A percentile compares a stretch with the other conserved stretches of the same genome.
These are phyloP conservation scores for Parnassius mnemosyne DNA, from an alignment of 2,888 invertebrate species.

Conservation along the genomic window DNA sequence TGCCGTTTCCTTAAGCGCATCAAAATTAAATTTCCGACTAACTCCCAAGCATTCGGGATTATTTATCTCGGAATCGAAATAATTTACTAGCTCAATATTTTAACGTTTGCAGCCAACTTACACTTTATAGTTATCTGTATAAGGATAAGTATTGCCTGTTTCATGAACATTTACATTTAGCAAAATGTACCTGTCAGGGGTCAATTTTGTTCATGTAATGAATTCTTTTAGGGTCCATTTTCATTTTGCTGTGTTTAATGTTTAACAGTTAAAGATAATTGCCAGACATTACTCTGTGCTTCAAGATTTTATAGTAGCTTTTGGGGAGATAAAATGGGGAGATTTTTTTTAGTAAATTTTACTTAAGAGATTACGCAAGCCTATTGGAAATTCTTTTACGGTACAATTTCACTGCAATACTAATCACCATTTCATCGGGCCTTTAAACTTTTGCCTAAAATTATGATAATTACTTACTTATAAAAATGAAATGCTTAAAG, in stretches of 20 bases:
- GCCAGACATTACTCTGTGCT: constrained; percentile 8
- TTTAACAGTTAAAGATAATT: constrained; percentile 25
- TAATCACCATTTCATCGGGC: no score
- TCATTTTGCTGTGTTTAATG: constrained; percentile 26
- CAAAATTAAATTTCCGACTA: constrained; percentile 27
- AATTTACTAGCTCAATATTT: constrained; percentile 40
- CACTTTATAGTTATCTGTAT: constrained; percentile 28
- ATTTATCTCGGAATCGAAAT: constrained; percentile 51
- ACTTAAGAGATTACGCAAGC: no score
- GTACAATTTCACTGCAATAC: no score
- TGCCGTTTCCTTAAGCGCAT: constrained; percentile 18
- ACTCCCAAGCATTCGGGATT: constrained; percentile 40
- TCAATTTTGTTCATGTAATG: constrained; percentile 47
- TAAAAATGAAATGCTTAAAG: no score
- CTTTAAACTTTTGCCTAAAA: no score
- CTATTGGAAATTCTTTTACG: no score
- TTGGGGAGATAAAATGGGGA: neutral
- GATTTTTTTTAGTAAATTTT: neutral
- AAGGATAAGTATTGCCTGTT: constrained; percentile 34
- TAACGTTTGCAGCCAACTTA: constrained; percentile 23
- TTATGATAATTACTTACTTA: no score
- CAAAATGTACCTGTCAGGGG: constrained; percentile 39
- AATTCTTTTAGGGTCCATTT: constrained; percentile 37
- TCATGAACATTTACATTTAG: constrained; percentile 10
- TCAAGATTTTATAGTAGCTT: constrained; percentile 15